Percentiles rank a stretch among this genome's conserved stretches.
Conservation (phyloP, 2,797 vertebrate genomes). For the Acestrorhynchus altus region DNA sequence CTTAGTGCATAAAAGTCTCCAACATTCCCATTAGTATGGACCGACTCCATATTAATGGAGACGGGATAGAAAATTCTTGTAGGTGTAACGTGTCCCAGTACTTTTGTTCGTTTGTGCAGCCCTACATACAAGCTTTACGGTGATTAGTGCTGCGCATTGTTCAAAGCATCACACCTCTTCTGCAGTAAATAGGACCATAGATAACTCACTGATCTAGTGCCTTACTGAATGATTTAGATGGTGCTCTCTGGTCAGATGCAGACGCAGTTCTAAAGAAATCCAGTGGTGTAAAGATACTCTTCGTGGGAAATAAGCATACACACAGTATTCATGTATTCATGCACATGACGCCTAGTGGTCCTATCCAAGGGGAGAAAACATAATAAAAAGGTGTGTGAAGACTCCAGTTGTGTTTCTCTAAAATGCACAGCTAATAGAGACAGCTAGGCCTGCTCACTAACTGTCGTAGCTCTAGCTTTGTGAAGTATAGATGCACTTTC, state of each 20-base stretch:
- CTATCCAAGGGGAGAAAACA: conserved; percentile 20
- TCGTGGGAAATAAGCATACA: background rate
- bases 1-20: too few relatives aligned
- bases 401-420: background rate
- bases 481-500: conserved; percentile 25
- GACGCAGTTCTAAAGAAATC: background rate
- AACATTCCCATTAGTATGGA: too few relatives aligned
- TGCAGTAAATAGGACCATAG: conserved; percentile 6
- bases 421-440: background rate
- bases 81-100: too few relatives aligned
- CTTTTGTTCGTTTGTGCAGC: too few relatives aligned
- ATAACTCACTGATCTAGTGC: conserved; percentile 22
- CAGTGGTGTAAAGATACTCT: background rate
- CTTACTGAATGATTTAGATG: conserved; percentile 28
- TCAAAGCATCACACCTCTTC: background rate
- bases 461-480: conserved; percentile 21
- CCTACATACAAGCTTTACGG: background rate
- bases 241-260: conserved; percentile 5
- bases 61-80: too few relatives aligned
- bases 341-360: conserved; percentile 26
- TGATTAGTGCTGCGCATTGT: background rate
- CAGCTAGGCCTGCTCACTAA: conserved; percentile 11
- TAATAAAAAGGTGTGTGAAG: background rate
- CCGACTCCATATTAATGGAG: too few relatives aligned
- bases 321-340: background rate